Base-by-base conservation (phyloP, 2,113 vertebrate species). In the Heteronetta atricapilla region DNA sequence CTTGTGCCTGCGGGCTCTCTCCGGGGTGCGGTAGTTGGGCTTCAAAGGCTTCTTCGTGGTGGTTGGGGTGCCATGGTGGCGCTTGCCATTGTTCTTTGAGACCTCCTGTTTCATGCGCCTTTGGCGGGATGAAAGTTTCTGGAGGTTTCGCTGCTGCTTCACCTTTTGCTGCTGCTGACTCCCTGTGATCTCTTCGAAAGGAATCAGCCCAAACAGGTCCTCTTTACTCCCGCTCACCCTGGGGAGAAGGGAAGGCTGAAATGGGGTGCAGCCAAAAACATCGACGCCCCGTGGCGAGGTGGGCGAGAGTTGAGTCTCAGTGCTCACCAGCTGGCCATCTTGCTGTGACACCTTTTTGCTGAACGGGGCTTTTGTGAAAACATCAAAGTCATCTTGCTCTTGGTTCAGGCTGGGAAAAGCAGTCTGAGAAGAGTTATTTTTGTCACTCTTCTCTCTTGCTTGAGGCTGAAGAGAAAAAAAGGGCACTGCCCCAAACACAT, bases 311-410 rank as follows among this genome's bases (percentile, higher is more conserved):
- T 97, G 98, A 15, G 96, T 94, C 89, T 97, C 77, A 0, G 96
- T 82, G 38, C 92, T 96, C 0, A 80, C 90, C 2, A 92, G n/a
- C 12, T 89, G 95, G 69, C 96, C 96, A 1, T 98, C 98, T 3
- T 97, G 97, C 67, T 83, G 98, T 14, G 97, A 98, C n/a, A 97
- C 96, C 85, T 99, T 99, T 76, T 97, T 98, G 96, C 76, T 98
- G 93, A 99, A 99, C 6, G 99, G 99, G 3, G 99, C 99, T 98
- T 99, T 99, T 74, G 98, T 99, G 95, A 99, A 99, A 13, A 99
- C 99, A 25, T 99, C 99, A 1, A 99, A 98, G 13, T 99, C 99
- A 23, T 99, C 99, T 6, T 93, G 92, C 21, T 98, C 97, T 20
- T 96, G 95, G 86, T 86, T 67, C 88, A 95, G 53, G 93, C 97